Conservation (phyloP, 37 sponge, comb jelly and placozoan species). For the Crambe crambe region DNA sequence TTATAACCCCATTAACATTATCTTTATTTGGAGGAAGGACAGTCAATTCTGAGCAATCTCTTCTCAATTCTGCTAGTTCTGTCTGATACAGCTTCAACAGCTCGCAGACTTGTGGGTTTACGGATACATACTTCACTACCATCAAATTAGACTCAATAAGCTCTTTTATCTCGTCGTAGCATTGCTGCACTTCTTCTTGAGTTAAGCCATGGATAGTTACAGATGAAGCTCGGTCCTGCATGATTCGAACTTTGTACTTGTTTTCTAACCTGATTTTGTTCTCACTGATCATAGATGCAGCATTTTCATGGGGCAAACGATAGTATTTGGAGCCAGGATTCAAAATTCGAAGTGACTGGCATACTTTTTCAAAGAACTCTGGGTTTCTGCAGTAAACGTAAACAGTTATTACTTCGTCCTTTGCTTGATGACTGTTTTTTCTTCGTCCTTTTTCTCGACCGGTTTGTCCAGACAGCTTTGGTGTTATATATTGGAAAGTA, state of each 20-base stretch:
- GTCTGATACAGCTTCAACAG: constrained; percentile 1
- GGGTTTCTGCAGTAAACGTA: constrained; percentile 20
- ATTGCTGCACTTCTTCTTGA: constrained; percentile 25
- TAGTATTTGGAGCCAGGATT: constrained; percentile 4
- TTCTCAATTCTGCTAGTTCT: constrained; percentile 24
- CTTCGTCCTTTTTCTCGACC: background rate
- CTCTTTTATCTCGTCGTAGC: constrained; percentile 27
- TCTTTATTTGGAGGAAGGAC: background rate
- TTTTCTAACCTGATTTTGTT: constrained; percentile 1
- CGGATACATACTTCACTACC: constrained; percentile 14
- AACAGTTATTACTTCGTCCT: background rate
- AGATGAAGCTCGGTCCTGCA: background rate
- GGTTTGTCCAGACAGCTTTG: background rate
- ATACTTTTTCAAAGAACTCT: constrained; percentile 17
- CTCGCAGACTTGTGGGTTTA: constrained; percentile 13
- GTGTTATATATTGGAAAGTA: background rate
- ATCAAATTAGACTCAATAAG: constrained; percentile 1
- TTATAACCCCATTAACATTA: constrained; percentile 16
- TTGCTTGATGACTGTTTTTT: background rate
- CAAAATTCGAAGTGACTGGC: background rate
- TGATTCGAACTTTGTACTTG: constrained; percentile 32
- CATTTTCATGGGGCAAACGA: background rate
- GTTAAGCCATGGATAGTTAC: constrained; percentile 40
- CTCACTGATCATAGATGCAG: constrained; percentile 7
- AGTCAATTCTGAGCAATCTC: background rate